Evolutionary conservation across 2,113 vertebrate genomes (phyloP).

Genomic region (Mustela nigripes): DNA sequence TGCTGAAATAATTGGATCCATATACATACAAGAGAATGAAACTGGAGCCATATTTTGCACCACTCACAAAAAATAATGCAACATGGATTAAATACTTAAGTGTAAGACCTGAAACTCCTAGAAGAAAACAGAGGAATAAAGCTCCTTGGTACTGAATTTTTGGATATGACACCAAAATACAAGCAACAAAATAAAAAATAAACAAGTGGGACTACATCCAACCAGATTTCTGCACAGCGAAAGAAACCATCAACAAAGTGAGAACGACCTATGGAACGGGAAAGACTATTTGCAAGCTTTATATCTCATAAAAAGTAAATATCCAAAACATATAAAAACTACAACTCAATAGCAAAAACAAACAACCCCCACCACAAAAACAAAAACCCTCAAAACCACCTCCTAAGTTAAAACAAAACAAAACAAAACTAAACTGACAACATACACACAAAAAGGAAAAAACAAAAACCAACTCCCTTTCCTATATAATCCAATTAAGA

Average conservation of each 20-base stretch:
- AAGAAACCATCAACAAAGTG: not conserved
- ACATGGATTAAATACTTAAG: not conserved
- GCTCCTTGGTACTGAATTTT: not conserved
- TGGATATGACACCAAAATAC: not conserved
- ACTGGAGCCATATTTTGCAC: not conserved
- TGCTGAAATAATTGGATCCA: not conserved
- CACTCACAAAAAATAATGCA: not conserved
- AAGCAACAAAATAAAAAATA: not conserved
- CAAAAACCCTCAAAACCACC: not conserved
- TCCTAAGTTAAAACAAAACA: not conserved
- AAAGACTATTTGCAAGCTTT: not conserved
- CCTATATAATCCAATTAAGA: not conserved
- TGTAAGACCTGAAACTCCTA: not conserved
- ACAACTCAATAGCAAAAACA: not conserved
- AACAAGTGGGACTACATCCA: not conserved
- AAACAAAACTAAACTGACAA: not conserved
- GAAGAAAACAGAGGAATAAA: not conserved
- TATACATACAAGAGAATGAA: not conserved
- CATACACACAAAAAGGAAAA: not conserved
- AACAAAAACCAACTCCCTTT: not conserved
- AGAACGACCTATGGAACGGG: not conserved
- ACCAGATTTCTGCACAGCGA: not conserved
- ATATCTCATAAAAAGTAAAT: not conserved
- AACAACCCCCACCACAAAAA: not conserved
- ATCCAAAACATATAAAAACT: not conserved